phyloP scores from a whole-genome alignment of 2,113 vertebrate genomes.

The Strigops habroptila region DNA sequence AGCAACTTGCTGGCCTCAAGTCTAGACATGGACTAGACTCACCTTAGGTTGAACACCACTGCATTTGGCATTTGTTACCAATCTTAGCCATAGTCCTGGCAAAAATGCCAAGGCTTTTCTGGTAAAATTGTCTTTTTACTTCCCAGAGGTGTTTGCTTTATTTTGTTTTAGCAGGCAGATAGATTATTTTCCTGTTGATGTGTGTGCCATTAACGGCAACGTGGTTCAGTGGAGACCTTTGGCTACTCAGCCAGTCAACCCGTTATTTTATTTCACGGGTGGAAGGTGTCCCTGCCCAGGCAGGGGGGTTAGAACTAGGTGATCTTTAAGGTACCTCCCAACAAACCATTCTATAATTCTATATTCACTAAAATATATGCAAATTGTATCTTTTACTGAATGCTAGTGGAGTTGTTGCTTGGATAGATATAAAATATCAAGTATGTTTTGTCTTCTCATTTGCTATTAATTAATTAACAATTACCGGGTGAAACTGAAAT shows the following conservation, averaged over 20 bases:
- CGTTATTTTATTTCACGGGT: neutral
- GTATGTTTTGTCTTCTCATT: neutral
- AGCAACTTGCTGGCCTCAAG: neutral
- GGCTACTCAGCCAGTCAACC: neutral
- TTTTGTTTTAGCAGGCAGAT: neutral
- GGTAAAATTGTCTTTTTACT: neutral
- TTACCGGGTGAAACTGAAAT: neutral
- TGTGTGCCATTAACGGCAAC: fast-evolving
- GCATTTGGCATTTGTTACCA: neutral
- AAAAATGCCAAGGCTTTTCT: neutral
- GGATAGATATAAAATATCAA: neutral
- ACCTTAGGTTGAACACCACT: fast-evolving
- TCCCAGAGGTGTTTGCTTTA: neutral
- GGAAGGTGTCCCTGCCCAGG: neutral
- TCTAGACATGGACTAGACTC: neutral
- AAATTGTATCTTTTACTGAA: neutral
- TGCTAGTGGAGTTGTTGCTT: neutral
- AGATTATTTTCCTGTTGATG: neutral
- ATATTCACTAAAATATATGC: neutral
- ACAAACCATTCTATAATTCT: neutral
- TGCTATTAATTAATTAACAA: neutral
- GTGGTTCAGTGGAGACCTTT: neutral
- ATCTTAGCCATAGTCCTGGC: neutral
- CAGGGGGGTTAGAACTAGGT: neutral
- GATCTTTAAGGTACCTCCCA: neutral